Conservation (phyloP, 2,113 vertebrate species). For the Corythoichthys intestinalis region DNA sequence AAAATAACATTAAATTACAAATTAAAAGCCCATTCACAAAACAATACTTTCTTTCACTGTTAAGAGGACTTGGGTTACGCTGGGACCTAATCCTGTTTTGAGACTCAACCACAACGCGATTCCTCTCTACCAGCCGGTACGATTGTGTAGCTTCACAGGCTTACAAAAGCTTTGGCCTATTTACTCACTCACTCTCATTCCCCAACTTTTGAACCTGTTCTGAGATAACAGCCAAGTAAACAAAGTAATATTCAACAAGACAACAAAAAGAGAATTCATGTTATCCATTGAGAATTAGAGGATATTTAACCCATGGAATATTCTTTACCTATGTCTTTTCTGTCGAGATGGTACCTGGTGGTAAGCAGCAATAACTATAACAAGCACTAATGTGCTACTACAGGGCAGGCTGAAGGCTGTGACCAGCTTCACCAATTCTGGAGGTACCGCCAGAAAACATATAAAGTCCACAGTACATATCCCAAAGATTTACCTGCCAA, state of each 20-base stretch:
- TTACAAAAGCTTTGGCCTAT: slow-evolving; percentile 1
- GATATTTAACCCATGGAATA: not conserved
- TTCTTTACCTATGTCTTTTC: too few species aligned
- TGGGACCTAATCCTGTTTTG: slow-evolving; percentile 50
- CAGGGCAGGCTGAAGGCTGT: too few species aligned
- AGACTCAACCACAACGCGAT: slow-evolving; percentile 45
- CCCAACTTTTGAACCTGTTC: not conserved
- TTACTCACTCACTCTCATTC: not conserved
- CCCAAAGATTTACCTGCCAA: too few species aligned
- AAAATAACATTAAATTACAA: not conserved
- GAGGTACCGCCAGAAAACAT: too few species aligned
- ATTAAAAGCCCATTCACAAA: slow-evolving; percentile 41
- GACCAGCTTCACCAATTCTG: too few species aligned
- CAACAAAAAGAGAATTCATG: not conserved
- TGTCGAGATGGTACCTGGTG: too few species aligned
- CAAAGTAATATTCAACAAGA: not conserved
- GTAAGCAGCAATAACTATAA: too few species aligned
- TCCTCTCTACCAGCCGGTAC: slow-evolving; percentile 44
- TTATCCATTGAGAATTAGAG: not conserved
- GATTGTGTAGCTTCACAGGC: slow-evolving; percentile 19
- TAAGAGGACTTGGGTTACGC: slow-evolving; percentile 53
- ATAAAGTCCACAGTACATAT: too few species aligned
- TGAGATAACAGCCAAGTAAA: slow-evolving; percentile 18
- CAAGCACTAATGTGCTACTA: too few species aligned
- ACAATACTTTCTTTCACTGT: slow-evolving; percentile 51